phyloP scores from a whole-genome alignment of 2,797 vertebrate species.

The Tinamus major region DNA sequence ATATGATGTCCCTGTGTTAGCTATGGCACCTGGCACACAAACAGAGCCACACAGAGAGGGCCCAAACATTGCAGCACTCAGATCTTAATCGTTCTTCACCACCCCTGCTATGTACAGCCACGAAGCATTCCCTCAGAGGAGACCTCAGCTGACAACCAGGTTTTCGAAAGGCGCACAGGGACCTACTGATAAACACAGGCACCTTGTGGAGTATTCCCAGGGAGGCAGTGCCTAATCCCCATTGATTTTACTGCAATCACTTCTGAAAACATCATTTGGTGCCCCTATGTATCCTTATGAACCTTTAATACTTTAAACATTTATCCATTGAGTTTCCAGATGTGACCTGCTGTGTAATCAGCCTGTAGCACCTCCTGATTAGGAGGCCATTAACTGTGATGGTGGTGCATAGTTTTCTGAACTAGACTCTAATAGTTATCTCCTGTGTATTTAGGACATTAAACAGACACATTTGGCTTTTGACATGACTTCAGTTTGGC shows the following conservation, averaged over 20 bases:
- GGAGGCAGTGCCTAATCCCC: not conserved
- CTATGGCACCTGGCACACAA: not conserved
- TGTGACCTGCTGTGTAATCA: not conserved
- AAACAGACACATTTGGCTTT: not conserved
- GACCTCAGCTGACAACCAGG: not conserved
- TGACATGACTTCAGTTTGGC: not conserved
- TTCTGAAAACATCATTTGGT: slow-evolving; percentile 23
- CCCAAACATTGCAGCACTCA: not conserved
- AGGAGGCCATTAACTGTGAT: not conserved
- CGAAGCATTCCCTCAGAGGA: rapidly evolving
- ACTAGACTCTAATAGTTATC: not conserved
- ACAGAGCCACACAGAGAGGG: not conserved
- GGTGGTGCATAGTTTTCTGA: not conserved
- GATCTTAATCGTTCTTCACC: not conserved
- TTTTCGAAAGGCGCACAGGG: not conserved
- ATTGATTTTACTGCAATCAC: slow-evolving; percentile 6
- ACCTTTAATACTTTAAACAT: slow-evolving; percentile 30
- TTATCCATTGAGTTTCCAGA: slow-evolving; percentile 15
- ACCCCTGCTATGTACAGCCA: not conserved
- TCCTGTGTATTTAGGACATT: not conserved
- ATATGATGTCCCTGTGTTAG: rapidly evolving
- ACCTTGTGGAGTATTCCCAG: slow-evolving; percentile 1
- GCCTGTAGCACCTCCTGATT: not conserved
- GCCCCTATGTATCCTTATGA: not conserved
- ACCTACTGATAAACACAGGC: slow-evolving; percentile 12